These are phyloP conservation scores for Bellardia bayeri DNA, from an alignment of 2,888 invertebrate species.

Conservation along the genomic window DNA sequence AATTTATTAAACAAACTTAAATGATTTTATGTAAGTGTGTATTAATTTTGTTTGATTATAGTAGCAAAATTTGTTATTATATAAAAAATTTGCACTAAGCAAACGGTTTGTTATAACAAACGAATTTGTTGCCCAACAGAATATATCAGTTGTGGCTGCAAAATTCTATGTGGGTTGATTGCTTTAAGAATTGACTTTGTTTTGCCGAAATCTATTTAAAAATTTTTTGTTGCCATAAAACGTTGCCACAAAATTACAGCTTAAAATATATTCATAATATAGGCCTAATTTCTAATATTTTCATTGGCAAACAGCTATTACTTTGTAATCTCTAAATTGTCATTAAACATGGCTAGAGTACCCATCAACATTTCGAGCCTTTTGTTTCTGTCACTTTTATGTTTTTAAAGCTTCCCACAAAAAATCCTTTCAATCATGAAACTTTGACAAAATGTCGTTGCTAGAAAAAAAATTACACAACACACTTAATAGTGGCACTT, in stretches of 20 bases:
- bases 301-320: not conserved
- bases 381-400: not conserved
- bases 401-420: slow-evolving; percentile 2
- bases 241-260: too few species aligned
- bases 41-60: too few species aligned
- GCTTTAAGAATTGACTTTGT: too few species aligned
- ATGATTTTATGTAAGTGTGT: not conserved
- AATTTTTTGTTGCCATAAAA: too few species aligned
- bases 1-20: not conserved
- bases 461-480: not conserved
- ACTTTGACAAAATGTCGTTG: not conserved
- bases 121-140: too few species aligned
- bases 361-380: not conserved
- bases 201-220: too few species aligned
- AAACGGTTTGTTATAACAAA: too few species aligned
- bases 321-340: not conserved
- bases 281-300: not conserved
- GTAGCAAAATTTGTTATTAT: too few species aligned
- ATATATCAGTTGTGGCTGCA: too few species aligned
- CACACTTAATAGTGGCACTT: slow-evolving; percentile 15
- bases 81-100: too few species aligned
- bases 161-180: too few species aligned
- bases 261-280: too few species aligned
- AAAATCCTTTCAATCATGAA: slow-evolving; percentile 19
- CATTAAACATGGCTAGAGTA: not conserved